phyloP scores from a whole-genome alignment of 2,797 vertebrate species.

The Cephalopachus bancanus region DNA sequence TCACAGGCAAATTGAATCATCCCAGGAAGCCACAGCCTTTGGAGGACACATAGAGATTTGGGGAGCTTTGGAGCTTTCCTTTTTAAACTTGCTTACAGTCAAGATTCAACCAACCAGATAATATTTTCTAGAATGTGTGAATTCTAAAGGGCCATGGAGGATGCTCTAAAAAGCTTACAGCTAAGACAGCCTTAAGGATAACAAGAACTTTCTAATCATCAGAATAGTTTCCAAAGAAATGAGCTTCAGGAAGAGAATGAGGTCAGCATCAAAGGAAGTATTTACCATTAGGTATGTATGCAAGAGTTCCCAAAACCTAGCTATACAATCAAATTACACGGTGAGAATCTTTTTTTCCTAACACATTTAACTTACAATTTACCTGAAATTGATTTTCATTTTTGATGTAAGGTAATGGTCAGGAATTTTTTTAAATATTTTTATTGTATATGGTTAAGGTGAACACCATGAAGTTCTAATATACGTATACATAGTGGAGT shows the following conservation, averaged over 20 bases:
- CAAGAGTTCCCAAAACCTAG: background rate
- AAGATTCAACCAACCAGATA: conserved; percentile 23
- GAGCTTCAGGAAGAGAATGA: background rate
- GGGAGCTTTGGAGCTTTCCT: conserved; percentile 66
- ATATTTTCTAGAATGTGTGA: background rate
- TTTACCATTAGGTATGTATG: rapidly evolving
- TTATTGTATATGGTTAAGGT: background rate
- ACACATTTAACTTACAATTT: background rate
- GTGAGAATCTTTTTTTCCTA: background rate
- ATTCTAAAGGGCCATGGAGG: background rate
- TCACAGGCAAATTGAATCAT: conserved; percentile 73
- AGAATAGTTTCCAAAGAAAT: background rate
- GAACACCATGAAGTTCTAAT: background rate
- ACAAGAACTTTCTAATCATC: background rate
- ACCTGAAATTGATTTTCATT: background rate
- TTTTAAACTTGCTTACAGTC: background rate
- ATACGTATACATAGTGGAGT: background rate
- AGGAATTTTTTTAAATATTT: background rate
- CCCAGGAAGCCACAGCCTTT: background rate
- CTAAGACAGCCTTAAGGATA: background rate
- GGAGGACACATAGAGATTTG: background rate
- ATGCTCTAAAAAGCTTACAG: background rate
- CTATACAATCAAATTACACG: background rate
- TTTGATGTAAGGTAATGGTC: background rate
- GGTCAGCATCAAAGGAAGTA: background rate